phyloP scores from a whole-genome alignment of 2,113 vertebrate genomes.

The Phylloscopus trochilus region DNA sequence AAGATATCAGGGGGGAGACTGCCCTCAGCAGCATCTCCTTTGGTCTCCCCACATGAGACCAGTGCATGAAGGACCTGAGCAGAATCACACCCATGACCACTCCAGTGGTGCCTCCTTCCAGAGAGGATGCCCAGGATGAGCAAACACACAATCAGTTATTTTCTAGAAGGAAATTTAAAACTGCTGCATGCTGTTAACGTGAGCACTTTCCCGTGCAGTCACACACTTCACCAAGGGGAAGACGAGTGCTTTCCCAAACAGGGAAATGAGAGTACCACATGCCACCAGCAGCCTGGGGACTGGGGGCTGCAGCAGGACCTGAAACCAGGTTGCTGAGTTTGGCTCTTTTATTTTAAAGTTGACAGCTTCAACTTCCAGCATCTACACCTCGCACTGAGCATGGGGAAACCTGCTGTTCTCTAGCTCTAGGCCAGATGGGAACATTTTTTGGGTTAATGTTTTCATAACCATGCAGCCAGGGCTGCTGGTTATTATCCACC shows the following conservation, averaged over 20 bases:
- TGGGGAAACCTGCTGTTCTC: neutral
- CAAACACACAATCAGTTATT: neutral
- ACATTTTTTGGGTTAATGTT: neutral
- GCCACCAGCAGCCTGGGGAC: neutral
- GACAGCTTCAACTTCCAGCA: neutral
- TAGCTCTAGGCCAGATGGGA: neutral
- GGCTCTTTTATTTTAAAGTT: neutral
- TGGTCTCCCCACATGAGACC: no score
- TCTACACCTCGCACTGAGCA: neutral
- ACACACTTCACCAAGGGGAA: neutral
- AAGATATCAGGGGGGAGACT: no score
- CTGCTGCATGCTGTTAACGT: neutral
- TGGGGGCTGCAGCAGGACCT: neutral
- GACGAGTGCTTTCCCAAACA: neutral
- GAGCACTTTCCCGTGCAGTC: neutral
- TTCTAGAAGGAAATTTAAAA: neutral
- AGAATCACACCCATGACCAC: accelerated
- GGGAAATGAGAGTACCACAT: neutral
- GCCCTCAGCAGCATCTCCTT: no score
- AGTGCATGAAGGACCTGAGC: neutral
- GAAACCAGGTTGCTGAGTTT: neutral
- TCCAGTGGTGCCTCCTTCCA: neutral
- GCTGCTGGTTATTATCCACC: neutral
- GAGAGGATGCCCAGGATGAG: neutral
- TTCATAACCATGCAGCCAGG: neutral